Evolutionary conservation across 2,797 vertebrate species (phyloP).

Genomic region (Pipistrellus nathusii): DNA sequence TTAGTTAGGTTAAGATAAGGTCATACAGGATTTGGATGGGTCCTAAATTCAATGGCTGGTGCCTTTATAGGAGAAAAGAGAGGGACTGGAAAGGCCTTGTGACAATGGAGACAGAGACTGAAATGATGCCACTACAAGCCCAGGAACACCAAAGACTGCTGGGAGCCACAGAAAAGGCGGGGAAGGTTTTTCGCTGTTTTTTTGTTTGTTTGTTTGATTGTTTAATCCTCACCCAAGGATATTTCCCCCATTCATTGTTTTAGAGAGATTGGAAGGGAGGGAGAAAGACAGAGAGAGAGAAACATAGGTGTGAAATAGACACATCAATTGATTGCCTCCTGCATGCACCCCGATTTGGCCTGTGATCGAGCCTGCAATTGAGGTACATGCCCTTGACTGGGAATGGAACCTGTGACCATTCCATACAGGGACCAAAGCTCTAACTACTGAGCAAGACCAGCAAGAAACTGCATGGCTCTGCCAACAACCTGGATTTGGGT

Average conservation of each 20-base stretch:
- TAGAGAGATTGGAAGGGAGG: too few species aligned
- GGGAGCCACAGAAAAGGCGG: neutral
- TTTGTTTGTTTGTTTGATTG: too few species aligned
- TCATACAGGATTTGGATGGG: neutral
- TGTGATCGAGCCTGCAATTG: too few species aligned
- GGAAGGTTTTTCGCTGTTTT: neutral
- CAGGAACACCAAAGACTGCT: neutral
- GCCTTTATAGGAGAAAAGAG: neutral
- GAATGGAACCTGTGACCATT: neutral
- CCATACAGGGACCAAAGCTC: too few species aligned
- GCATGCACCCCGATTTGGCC: too few species aligned
- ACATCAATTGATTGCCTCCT: too few species aligned
- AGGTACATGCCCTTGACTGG: too few species aligned
- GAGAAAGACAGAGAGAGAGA: too few species aligned
- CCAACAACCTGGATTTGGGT: neutral
- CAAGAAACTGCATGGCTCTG: neutral
- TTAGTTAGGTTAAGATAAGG: neutral
- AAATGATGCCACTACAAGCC: accelerated
- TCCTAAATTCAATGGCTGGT: neutral
- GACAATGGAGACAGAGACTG: neutral
- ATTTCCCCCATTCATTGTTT: too few species aligned
- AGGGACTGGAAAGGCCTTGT: neutral
- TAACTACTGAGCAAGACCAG: too few species aligned
- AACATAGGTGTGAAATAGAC: too few species aligned
- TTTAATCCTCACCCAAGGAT: too few species aligned